These are phyloP conservation scores for Pteropus rufus DNA, from an alignment of 2,797 vertebrate genomes.

Conservation along the genomic window DNA sequence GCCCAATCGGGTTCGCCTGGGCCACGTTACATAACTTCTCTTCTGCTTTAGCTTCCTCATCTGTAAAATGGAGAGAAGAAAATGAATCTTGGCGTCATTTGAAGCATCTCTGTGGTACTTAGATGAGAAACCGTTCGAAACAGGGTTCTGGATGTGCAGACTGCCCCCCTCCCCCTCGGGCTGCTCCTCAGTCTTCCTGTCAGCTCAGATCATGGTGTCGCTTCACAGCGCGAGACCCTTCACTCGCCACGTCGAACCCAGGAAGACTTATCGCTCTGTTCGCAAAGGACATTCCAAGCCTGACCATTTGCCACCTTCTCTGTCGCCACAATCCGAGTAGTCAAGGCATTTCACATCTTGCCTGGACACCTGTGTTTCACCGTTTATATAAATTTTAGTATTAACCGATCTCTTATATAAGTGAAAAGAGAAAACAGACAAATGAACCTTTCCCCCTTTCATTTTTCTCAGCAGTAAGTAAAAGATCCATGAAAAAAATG, in stretches of 20 bases:
- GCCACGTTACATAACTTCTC: neutral
- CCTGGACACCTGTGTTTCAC: neutral
- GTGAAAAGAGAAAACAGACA: neutral
- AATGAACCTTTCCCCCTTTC: neutral
- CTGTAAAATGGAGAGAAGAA: neutral
- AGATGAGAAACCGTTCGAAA: neutral
- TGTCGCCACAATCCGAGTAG: neutral
- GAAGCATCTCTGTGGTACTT: neutral
- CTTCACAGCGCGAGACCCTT: neutral
- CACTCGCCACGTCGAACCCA: neutral
- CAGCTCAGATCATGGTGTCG: neutral
- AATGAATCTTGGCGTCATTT: neutral
- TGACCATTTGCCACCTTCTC: neutral
- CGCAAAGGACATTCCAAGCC: neutral
- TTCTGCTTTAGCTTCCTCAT: neutral
- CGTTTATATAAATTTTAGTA: neutral
- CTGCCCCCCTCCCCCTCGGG: too few species aligned
- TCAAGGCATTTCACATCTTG: neutral
- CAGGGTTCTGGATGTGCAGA: neutral
- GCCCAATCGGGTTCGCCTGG: too few species aligned
- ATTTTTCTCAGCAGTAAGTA: slow-evolving; percentile 19
- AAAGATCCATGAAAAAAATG: neutral
- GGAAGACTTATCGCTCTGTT: neutral
- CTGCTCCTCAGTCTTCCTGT: neutral
- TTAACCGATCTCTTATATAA: neutral